Percentiles rank a stretch among this genome's conserved stretches.
phyloP scores from a whole-genome alignment of 2,113 vertebrate species.

The Willisornis vidua region DNA sequence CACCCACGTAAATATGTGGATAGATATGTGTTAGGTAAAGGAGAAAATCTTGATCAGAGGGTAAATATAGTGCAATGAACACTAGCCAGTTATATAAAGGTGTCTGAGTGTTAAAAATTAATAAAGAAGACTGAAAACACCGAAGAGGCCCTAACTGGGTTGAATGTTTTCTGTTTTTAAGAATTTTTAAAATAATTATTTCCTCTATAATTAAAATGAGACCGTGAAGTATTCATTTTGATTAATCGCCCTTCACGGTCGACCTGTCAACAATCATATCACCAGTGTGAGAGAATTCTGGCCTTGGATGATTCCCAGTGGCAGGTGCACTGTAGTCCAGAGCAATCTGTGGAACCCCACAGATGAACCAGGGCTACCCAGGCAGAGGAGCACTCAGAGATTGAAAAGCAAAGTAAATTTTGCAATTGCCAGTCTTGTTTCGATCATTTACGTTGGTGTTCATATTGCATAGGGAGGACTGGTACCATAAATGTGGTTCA shows the following conservation, averaged over 20 bases:
- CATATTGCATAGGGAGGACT: background rate
- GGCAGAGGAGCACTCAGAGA: background rate
- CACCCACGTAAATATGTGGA: background rate
- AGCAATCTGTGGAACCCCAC: background rate
- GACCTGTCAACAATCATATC: accelerated
- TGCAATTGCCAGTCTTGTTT: accelerated
- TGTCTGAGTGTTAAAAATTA: background rate
- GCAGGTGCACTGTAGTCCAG: background rate
- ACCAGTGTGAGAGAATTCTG: background rate
- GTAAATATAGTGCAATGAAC: background rate
- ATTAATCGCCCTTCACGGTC: background rate
- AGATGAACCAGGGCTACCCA: background rate
- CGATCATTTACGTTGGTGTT: accelerated
- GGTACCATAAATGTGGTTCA: background rate
- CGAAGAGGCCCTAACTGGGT: background rate
- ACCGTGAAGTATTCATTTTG: background rate
- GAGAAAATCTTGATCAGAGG: background rate
- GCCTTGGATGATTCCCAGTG: background rate
- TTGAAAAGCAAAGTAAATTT: background rate
- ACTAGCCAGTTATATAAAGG: background rate
- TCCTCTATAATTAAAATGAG: background rate
- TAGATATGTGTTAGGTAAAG: background rate
- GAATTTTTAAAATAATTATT: background rate
- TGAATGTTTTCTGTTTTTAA: background rate
- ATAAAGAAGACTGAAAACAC: background rate